phyloP scores from a whole-genome alignment of 37 sponge, comb jelly and placozoan species.

The Ephydatia muelleri region DNA sequence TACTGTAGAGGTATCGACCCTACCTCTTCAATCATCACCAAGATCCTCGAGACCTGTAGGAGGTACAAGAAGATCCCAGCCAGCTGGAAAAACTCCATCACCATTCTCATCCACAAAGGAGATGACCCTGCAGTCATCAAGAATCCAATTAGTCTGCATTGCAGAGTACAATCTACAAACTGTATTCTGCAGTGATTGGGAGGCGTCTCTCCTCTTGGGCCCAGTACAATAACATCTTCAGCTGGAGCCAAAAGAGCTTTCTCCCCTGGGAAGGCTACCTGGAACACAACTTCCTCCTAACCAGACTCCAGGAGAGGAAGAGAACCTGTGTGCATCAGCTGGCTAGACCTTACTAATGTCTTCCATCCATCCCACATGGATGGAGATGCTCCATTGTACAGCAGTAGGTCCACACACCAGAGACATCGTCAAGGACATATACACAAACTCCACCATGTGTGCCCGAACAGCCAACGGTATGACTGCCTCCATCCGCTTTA shows the following conservation, averaged over 20 bases:
- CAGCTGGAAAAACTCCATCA: no score
- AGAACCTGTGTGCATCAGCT: neutral
- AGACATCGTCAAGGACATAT: neutral
- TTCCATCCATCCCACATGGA: neutral
- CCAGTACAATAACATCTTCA: no score
- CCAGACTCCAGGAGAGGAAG: neutral
- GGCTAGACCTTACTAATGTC: slow-evolving; percentile 13
- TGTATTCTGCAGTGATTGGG: no score
- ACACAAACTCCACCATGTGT: neutral
- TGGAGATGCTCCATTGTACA: neutral
- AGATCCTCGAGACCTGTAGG: neutral
- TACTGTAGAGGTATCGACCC: slow-evolving; percentile 6
- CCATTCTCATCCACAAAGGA: no score
- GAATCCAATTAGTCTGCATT: no score
- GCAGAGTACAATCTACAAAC: no score
- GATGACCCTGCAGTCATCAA: no score
- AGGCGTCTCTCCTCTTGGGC: no score
- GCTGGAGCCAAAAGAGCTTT: neutral
- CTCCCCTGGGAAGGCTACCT: slow-evolving; percentile 9
- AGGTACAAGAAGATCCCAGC: no score
- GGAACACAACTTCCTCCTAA: slow-evolving; percentile 17
- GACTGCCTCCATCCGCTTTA: neutral
- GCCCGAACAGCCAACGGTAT: neutral
- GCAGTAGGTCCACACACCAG: neutral
- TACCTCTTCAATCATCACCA: neutral